Percentiles rank a stretch among this genome's conserved stretches.
Conservation (phyloP, 2,888 invertebrate genomes). For the Archips xylosteana region DNA sequence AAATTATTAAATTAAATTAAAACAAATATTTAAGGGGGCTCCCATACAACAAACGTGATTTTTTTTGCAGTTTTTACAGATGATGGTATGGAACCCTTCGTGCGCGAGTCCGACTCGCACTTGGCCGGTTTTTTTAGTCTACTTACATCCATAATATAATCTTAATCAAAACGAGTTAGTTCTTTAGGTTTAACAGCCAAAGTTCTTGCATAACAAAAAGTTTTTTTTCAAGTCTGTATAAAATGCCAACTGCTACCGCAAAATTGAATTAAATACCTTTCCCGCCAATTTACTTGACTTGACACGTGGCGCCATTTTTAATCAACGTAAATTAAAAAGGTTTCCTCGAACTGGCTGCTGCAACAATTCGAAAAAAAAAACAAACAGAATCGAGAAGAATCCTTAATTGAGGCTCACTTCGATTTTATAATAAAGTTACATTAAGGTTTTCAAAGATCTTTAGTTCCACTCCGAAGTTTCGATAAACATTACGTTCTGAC, state of each 20-base stretch:
- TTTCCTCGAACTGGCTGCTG: not conserved
- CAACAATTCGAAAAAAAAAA: not conserved
- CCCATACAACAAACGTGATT: too few species aligned
- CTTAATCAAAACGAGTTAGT: too few species aligned
- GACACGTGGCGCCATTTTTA: conserved; percentile 16
- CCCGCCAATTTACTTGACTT: not conserved
- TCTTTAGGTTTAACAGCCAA: too few species aligned
- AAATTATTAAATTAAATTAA: too few species aligned
- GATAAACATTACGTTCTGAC: not conserved
- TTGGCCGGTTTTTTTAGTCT: too few species aligned
- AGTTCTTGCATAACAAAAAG: too few species aligned
- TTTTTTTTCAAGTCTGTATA: not conserved
- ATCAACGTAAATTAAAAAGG: conserved; percentile 13
- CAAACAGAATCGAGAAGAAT: not conserved
- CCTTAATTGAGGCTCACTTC: conserved; percentile 5
- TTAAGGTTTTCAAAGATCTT: not conserved
- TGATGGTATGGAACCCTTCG: too few species aligned
- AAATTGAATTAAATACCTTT: conserved; percentile 1
- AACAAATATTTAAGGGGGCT: too few species aligned
- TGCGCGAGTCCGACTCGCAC: too few species aligned
- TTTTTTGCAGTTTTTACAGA: too few species aligned
- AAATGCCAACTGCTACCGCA: not conserved
- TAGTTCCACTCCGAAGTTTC: not conserved
- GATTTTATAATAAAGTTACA: not conserved
- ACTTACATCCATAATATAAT: too few species aligned